Evolutionary conservation across 37 sponge, comb jelly and placozoan genomes (phyloP).

Genomic region (Chondrosia reniformis): DNA sequence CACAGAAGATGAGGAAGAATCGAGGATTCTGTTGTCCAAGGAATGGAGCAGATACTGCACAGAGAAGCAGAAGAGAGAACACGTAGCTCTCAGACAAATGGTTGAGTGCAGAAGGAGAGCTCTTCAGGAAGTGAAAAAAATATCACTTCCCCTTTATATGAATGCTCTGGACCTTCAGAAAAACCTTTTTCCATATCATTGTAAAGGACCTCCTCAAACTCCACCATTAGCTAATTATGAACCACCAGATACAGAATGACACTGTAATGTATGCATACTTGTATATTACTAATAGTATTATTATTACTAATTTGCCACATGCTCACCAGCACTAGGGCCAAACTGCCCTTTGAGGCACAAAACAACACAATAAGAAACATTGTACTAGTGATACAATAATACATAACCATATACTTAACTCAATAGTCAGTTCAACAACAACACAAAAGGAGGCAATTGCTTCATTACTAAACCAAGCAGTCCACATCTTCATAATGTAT

Average conservation of each 20-base stretch:
- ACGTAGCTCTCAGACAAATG: slow-evolving; percentile 29
- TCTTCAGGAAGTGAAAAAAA: slow-evolving; percentile 65
- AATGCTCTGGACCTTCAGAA: slow-evolving; percentile 50
- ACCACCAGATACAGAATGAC: slow-evolving; percentile 68
- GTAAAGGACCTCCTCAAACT: slow-evolving; percentile 49
- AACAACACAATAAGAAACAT: too few species aligned
- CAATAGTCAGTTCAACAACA: too few species aligned
- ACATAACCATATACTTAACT: too few species aligned
- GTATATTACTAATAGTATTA: too few species aligned
- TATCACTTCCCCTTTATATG: slow-evolving; percentile 58
- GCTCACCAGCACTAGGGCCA: too few species aligned
- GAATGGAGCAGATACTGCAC: slow-evolving; percentile 62
- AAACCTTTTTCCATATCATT: slow-evolving; percentile 57
- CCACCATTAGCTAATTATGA: slow-evolving; percentile 58
- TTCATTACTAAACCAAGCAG: too few species aligned
- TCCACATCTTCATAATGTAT: too few species aligned
- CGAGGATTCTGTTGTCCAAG: slow-evolving; percentile 56
- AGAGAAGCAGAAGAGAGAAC: slow-evolving; percentile 54
- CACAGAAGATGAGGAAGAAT: slow-evolving; percentile 53
- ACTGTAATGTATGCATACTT: too few species aligned
- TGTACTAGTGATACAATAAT: too few species aligned
- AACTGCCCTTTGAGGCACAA: too few species aligned
- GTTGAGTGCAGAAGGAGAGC: slow-evolving; percentile 61
- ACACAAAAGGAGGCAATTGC: too few species aligned
- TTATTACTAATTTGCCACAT: too few species aligned